Evolutionary conservation across 2,113 vertebrate species (phyloP).

Genomic region (Alligator sinensis): DNA sequence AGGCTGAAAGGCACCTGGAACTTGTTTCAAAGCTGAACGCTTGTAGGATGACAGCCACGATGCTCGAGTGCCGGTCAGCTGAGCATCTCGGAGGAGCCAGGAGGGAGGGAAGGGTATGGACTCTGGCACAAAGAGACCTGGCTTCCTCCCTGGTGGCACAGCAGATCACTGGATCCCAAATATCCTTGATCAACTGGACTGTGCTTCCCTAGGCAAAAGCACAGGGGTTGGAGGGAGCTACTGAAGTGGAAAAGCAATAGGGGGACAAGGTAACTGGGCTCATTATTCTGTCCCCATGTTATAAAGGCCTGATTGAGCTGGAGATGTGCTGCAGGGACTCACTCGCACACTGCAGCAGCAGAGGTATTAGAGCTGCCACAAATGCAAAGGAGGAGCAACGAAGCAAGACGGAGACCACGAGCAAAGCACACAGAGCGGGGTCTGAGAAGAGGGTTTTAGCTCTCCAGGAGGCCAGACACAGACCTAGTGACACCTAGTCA

Average conservation of each 20-base stretch:
- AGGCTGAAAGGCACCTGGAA: too few species aligned
- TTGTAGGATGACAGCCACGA: background rate
- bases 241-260: background rate
- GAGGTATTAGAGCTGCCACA: background rate
- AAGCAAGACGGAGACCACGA: background rate
- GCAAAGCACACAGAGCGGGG: background rate
- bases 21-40: background rate
- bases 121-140: background rate
- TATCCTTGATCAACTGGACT: conserved; percentile 15
- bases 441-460: background rate
- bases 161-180: background rate
- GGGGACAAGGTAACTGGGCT: background rate
- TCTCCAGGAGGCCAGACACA: background rate
- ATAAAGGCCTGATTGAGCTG: too few species aligned
- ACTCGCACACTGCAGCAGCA: background rate
- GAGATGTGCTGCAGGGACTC: background rate
- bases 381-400: background rate
- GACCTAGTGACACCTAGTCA: background rate
- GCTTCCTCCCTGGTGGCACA: background rate
- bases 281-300: background rate
- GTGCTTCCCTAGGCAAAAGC: background rate
- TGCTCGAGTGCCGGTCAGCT: background rate
- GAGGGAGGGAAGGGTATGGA: background rate
- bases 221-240: background rate
- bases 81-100: background rate